Conservation (phyloP, 2,888 invertebrate genomes). For the Polydrusus pterygomalis region DNA sequence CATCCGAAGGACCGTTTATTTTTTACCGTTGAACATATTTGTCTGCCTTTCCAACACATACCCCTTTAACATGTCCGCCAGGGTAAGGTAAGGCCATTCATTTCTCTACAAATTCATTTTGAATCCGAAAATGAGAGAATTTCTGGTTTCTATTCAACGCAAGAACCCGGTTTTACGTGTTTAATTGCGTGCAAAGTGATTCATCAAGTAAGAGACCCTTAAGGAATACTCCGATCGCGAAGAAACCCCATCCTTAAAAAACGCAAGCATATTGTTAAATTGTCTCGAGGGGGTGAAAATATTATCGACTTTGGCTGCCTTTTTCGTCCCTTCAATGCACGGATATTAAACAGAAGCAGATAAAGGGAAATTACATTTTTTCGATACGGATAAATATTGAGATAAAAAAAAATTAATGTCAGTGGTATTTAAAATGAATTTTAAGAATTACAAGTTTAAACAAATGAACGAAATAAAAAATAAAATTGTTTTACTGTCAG, state of each 20-base stretch:
- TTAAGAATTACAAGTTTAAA: not conserved
- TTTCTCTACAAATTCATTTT: too few species aligned
- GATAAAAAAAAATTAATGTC: slow-evolving; percentile 4
- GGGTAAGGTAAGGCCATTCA: too few species aligned
- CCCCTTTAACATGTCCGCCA: too few species aligned
- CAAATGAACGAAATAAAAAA: too few species aligned
- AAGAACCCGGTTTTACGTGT: too few species aligned
- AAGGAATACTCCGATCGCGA: not conserved
- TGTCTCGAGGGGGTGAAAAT: slow-evolving; percentile 14
- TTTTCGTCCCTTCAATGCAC: not conserved
- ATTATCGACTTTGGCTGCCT: slow-evolving; percentile 11
- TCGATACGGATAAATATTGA: slow-evolving; percentile 11
- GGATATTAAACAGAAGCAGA: slow-evolving; percentile 14
- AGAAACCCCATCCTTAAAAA: slow-evolving; percentile 9
- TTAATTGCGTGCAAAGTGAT: not conserved
- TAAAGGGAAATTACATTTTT: slow-evolving; percentile 22
- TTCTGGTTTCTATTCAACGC: too few species aligned
- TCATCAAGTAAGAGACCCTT: not conserved
- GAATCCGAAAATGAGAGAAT: too few species aligned
- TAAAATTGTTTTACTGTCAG: too few species aligned
- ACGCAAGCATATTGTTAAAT: slow-evolving; percentile 13
- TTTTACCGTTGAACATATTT: too few species aligned
- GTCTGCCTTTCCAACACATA: too few species aligned
- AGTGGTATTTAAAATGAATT: not conserved
- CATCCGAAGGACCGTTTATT: too few species aligned